Evolutionary conservation across 2,888 invertebrate genomes (phyloP), one percentile per base, ranked within the genome.

Genomic region (Drosophila multiciliata): DNA sequence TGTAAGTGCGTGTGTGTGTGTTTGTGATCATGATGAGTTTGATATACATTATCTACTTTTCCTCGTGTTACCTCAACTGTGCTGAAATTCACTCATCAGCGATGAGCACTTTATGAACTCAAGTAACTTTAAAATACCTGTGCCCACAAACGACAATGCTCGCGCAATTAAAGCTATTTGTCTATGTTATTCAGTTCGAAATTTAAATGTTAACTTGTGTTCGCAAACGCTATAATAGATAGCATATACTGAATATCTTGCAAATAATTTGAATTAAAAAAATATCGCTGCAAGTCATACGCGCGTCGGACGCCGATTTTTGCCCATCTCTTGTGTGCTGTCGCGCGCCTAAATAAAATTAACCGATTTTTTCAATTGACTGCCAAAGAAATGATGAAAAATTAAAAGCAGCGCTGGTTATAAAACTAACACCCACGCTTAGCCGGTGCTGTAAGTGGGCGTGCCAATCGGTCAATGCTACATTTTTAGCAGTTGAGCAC

Each of bases 11-110:
- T 36, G 45, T 45, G 17, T 78, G 66, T 73, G 55, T 64, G 69
- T 73, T 50, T 64, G 67, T 73, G 70, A 65, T 73, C 65, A 63
- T 71, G 32, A 79, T 67, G 53, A 63, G 55, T 20, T 42, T 59
- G 58, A 66, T 60, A 59, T 76, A 78, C 73, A 85, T 83, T 80
- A 84, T 78, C 75, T 66, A 33, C 48, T 17, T 71, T 64, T 78
- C 78, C 78, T 78, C 78, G 76, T 79, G 78, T 75, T 71, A 62
- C 69, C 75, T 67, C 73, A 73, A 80, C 73, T 78, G 57, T 50
- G 58, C 26, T 35, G 32, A 49, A 74, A 74, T 48, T 36, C 35
- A 40, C 54, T 67, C 42, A 26, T 52, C 64, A 71, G 75, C 20
- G 78, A 64, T 77, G 77, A 23, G 64, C 61, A 42, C 33, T 59